Evolutionary conservation across 2,797 vertebrate species (phyloP).

Genomic region (Enteromius argenteus): DNA sequence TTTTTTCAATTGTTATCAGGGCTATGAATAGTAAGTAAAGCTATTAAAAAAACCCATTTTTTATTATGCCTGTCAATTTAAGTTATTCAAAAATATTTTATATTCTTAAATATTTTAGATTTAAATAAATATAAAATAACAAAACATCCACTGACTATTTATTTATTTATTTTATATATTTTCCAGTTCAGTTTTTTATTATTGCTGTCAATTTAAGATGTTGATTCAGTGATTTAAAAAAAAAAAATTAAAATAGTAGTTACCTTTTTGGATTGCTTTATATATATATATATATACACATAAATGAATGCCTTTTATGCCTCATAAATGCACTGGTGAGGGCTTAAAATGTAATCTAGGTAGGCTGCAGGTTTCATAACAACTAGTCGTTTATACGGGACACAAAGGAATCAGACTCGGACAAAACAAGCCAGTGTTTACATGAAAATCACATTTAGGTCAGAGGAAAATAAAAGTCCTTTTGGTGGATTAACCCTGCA

Average conservation of each 20-base stretch:
- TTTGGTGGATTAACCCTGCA: neutral
- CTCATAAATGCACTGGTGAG: neutral
- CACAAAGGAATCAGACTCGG: neutral
- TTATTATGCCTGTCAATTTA: too few relatives aligned
- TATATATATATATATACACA: neutral
- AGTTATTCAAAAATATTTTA: too few relatives aligned
- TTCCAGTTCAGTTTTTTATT: neutral
- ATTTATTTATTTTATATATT: neutral
- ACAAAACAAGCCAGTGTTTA: slow-evolving; percentile 17
- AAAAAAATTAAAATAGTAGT: neutral
- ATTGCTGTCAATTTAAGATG: neutral
- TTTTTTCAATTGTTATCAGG: too few relatives aligned
- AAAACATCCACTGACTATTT: neutral
- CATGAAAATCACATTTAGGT: slow-evolving; percentile 32
- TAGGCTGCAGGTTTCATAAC: neutral
- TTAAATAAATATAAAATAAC: neutral
- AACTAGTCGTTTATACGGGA: neutral
- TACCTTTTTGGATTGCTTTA: neutral
- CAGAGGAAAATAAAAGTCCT: neutral
- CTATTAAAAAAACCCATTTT: too few relatives aligned
- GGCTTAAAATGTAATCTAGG: neutral
- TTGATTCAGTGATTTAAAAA: neutral
- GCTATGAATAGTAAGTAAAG: too few relatives aligned
- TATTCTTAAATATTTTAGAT: too few relatives aligned
- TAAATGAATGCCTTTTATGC: neutral